phyloP scores from a whole-genome alignment of 1,140 invertebrate species.

The Drosophila cardini region DNA sequence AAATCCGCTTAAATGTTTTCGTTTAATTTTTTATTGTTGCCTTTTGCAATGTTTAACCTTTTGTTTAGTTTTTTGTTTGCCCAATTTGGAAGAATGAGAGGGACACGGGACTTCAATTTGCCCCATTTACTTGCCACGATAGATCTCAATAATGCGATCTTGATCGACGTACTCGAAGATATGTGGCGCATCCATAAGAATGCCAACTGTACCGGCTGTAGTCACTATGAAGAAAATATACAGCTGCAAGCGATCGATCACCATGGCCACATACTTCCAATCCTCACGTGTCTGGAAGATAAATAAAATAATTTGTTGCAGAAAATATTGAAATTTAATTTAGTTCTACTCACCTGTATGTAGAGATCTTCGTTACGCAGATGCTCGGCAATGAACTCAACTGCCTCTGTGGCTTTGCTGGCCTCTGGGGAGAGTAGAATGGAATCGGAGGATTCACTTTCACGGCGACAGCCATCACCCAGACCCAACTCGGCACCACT shows the following conservation, averaged over 20 bases:
- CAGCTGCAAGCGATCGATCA: conserved; percentile 98
- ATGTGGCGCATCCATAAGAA: conserved; percentile 99
- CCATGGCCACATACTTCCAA: conserved; percentile 99
- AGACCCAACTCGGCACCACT: conserved; percentile 88
- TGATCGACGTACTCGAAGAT: conserved; percentile 99
- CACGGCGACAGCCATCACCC: conserved; percentile 89
- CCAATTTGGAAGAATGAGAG: conserved; percentile 14
- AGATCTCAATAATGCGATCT: conserved; percentile 97
- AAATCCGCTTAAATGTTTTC: conserved; percentile 69
- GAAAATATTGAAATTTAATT: neutral
- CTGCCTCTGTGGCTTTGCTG: conserved; percentile 97
- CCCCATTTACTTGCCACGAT: conserved; percentile 92
- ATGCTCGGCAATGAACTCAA: conserved; percentile 99
- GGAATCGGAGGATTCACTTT: conserved; percentile 96
- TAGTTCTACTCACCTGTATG: conserved; percentile 90
- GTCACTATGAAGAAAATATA: conserved; percentile 99
- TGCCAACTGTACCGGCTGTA: conserved; percentile 96
- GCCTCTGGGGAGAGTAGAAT: conserved; percentile 96
- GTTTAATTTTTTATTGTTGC: conserved; percentile 74
- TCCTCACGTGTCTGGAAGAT: conserved; percentile 95
- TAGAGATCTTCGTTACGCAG: conserved; percentile 98
- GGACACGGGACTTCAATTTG: neutral
- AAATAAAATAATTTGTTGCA: neutral
- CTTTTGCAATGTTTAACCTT: conserved; percentile 81
- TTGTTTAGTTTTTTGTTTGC: conserved; percentile 42